These are phyloP conservation scores for Halictus quadricinctus DNA, from an alignment of 2,888 invertebrate genomes.

Conservation along the genomic window DNA sequence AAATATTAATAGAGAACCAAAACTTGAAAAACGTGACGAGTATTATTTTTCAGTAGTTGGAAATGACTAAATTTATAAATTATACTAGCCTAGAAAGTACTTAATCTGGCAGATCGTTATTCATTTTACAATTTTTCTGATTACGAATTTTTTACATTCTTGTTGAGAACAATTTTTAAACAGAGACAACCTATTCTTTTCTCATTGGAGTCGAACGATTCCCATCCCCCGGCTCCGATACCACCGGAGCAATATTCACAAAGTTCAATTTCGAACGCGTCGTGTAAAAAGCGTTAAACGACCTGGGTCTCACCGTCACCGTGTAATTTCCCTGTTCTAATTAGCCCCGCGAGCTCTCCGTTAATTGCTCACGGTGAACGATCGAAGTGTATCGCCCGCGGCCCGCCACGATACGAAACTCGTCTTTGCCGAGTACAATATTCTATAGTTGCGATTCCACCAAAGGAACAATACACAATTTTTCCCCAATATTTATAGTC, in stretches of 20 bases:
- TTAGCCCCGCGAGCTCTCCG: conserved; percentile 18
- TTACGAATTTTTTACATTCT: not conserved
- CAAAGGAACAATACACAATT: not conserved
- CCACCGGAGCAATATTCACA: not conserved
- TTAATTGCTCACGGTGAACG: conserved; percentile 13
- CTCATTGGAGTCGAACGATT: not conserved
- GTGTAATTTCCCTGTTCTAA: conserved; percentile 34
- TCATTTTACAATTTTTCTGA: not conserved
- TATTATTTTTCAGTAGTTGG: not conserved
- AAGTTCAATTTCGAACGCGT: conserved; percentile 3
- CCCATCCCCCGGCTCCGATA: not conserved
- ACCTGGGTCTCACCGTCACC: conserved; percentile 9
- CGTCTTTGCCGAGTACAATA: not conserved
- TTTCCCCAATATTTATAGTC: not conserved
- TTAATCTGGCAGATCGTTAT: not conserved
- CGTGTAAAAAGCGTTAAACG: conserved; percentile 1
- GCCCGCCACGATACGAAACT: not conserved
- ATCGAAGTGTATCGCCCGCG: conserved; percentile 41
- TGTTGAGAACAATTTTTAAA: not conserved
- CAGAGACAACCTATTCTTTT: not conserved
- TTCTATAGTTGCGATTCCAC: not conserved
- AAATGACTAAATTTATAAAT: too few species aligned
- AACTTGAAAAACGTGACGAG: not conserved
- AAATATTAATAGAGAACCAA: not conserved
- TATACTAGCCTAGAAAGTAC: too few species aligned